phyloP scores from a whole-genome alignment of 2,888 invertebrate species.

The Pachycephus smyrnensis region DNA sequence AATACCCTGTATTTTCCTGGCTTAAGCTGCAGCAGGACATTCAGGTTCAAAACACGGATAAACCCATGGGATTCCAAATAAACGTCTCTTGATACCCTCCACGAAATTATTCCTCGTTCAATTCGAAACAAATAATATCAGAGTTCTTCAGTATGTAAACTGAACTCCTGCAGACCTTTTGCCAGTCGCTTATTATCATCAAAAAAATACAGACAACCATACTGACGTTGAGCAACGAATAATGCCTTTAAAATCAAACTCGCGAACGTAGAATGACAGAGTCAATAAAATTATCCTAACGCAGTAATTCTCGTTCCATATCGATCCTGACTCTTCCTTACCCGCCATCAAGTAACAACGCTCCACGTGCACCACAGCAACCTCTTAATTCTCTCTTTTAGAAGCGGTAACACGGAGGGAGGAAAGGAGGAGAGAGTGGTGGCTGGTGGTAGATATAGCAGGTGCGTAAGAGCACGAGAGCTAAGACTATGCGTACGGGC shows the following conservation, averaged over 20 bases:
- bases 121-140: neutral
- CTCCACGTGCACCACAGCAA: neutral
- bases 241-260: neutral
- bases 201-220: neutral
- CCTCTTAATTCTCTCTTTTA: conserved; percentile 34
- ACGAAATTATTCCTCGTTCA: neutral
- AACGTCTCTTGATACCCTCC: neutral
- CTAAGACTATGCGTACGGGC: conserved; percentile 60
- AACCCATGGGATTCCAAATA: neutral
- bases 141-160: neutral
- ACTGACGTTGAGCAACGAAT: neutral
- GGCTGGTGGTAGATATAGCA: conserved; percentile 60
- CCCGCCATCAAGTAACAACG: neutral
- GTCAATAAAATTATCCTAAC: neutral
- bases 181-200: neutral
- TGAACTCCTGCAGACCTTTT: neutral
- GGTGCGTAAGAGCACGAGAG: conserved; percentile 58
- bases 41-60: neutral
- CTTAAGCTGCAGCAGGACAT: neutral
- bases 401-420: conserved; percentile 55
- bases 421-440: conserved; percentile 47
- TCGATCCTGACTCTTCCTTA: neutral
- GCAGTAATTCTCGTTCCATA: neutral
- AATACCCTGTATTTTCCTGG: neutral
- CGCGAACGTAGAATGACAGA: neutral